Conservation (phyloP, 2,797 vertebrate species). For the Dallia pectoralis region DNA sequence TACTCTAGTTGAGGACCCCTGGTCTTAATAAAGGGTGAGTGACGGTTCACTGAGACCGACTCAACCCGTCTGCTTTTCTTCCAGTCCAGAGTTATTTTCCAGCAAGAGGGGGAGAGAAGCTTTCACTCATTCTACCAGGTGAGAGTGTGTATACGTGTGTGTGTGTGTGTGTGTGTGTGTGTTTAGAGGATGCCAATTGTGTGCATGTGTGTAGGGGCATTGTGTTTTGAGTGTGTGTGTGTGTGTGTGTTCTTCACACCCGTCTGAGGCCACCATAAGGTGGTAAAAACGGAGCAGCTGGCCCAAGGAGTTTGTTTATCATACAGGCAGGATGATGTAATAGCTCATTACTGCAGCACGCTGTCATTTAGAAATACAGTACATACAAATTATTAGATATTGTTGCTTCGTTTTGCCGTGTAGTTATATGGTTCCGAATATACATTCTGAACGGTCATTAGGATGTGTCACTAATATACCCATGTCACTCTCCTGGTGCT, state of each 20-base stretch:
- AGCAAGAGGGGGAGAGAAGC: conserved; percentile 92
- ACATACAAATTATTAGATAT: neutral
- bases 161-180: neutral
- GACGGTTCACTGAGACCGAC: neutral
- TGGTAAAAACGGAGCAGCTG: neutral
- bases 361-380: neutral
- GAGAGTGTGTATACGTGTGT: conserved; percentile 33
- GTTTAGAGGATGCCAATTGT: too few species aligned
- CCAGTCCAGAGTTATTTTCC: conserved; percentile 95
- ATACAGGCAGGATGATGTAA: neutral
- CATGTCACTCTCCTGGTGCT: neutral
- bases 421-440: neutral
- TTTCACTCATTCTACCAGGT: conserved; percentile 99
- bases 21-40: neutral
- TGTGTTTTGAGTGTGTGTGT: neutral
- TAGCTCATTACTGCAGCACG: neutral
- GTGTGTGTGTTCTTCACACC: neutral
- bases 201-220: neutral
- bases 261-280: neutral
- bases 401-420: neutral
- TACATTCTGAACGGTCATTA: neutral
- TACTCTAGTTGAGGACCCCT: neutral
- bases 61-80: neutral
- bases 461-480: neutral
- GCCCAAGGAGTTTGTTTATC: neutral